phyloP scores from a whole-genome alignment of 2,888 invertebrate genomes.

The Agrilus biguttatus region DNA sequence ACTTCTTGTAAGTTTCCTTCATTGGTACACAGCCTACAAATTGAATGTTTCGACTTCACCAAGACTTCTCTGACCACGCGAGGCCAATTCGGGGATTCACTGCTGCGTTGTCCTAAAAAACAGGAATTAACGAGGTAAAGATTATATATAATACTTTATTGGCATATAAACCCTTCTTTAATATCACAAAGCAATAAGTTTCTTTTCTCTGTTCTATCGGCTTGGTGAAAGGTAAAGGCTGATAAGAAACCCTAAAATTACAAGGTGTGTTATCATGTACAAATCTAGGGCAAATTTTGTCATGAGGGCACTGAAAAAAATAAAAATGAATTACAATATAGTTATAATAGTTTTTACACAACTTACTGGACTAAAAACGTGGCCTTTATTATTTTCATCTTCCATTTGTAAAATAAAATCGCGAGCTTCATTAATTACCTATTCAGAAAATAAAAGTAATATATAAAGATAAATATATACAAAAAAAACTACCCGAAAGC shows the following conservation, averaged over 20 bases:
- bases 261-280: conserved; percentile 54
- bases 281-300: conserved; percentile 60
- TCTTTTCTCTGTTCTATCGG: conserved; percentile 36
- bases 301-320: conserved; percentile 63
- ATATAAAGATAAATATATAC: not conserved
- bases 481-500: conserved; percentile 44
- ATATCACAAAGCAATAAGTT: conserved; percentile 63
- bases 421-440: conserved; percentile 66
- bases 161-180: conserved; percentile 63
- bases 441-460: conserved; percentile 8
- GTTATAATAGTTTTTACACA: conserved; percentile 2
- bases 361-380: conserved; percentile 64
- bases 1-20: conserved; percentile 61
- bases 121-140: conserved; percentile 1
- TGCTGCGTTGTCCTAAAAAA: conserved; percentile 28
- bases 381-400: conserved; percentile 31
- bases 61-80: conserved; percentile 60
- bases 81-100: conserved; percentile 55
- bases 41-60: conserved; percentile 52
- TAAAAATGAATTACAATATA: not conserved
- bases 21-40: conserved; percentile 65
- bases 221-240: conserved; percentile 37
- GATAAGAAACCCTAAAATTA: conserved; percentile 55
- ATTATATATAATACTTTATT: not conserved
- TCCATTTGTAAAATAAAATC: conserved; percentile 56